Conservation (phyloP, 2,113 vertebrate species). For the Prolemur simus region DNA sequence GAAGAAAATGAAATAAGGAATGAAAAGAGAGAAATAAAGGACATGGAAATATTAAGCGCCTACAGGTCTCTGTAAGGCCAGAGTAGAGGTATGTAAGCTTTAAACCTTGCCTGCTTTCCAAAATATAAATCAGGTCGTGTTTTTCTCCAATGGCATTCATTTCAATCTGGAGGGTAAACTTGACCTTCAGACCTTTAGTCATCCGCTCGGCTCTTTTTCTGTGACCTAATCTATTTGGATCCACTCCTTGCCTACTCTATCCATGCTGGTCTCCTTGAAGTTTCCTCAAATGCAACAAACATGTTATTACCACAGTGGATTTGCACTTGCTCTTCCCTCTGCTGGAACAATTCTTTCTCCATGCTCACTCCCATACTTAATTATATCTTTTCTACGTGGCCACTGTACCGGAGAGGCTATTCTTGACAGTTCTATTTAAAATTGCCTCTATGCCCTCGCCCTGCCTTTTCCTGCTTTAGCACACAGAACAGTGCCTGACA, state of each 20-base stretch:
- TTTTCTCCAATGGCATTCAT: background rate
- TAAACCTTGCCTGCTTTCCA: background rate
- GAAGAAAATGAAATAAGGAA: background rate
- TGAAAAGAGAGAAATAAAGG: background rate
- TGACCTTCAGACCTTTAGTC: background rate
- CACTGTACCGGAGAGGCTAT: background rate
- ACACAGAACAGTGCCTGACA: background rate
- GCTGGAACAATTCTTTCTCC: no score
- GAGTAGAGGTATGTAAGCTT: background rate
- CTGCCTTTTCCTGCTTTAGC: background rate
- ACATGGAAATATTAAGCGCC: background rate
- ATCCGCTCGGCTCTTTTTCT: accelerated
- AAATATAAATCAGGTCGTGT: background rate
- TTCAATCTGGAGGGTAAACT: background rate
- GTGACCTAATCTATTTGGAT: background rate
- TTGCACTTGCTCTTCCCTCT: no score
- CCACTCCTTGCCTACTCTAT: background rate
- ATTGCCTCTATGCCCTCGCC: background rate
- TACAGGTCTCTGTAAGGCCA: background rate
- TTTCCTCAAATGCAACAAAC: background rate
- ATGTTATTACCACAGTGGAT: background rate
- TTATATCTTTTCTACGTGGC: background rate
- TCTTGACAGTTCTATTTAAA: background rate
- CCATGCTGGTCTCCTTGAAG: background rate
- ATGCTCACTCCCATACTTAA: no score